Evolutionary conservation across 1,140 invertebrate genomes (phyloP), one percentile per base, ranked within the genome.

Genomic region (Amphibalanus amphitrite): DNA sequence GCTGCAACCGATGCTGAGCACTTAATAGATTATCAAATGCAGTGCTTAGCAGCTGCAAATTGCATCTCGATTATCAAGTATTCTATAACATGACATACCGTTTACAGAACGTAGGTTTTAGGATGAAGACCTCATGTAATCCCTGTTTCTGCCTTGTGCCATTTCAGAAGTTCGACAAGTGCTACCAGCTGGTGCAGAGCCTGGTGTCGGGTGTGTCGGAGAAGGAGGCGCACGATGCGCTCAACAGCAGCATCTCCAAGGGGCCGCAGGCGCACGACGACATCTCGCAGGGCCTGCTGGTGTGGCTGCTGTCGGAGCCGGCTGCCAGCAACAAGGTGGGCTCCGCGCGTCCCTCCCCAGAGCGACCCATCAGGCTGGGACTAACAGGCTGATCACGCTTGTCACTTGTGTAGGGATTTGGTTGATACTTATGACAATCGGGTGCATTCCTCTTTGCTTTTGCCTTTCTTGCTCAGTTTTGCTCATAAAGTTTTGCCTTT

Each of bases 101-200:
- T n/a, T n/a, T n/a, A n/a, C n/a, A n/a, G n/a, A n/a, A n/a, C n/a
- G n/a, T n/a, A n/a, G n/a, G n/a, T n/a, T n/a, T n/a, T n/a, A n/a
- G n/a, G n/a, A n/a, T n/a, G n/a, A n/a, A n/a, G n/a, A 95, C 71
- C 82, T 96, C 71, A 93, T 97, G 78, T 93, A 93, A 29, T 85
- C 95, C 77, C 87, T 96, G 71, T 96, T 95, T 0, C 85, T 97
- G 15, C 96, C 98, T 80, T 99, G 3, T 88, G 88, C 47, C 28
- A 28, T 74, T 74, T 29, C 73, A 96, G 93, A 92, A 92, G 86
- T 90, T 92, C 77, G 92, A 95, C 79, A 86, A 88, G 78, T 89
- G 89, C 76, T 91, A 90, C 80, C 82, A 82, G 73, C 85, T 84
- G 76, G 82, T 96, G 70, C 88, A 90, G 79, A 86, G 84, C 75